These are phyloP conservation scores for Helicolenus hilgendorfi DNA, from an alignment of 2,797 vertebrate genomes.

Conservation along the genomic window DNA sequence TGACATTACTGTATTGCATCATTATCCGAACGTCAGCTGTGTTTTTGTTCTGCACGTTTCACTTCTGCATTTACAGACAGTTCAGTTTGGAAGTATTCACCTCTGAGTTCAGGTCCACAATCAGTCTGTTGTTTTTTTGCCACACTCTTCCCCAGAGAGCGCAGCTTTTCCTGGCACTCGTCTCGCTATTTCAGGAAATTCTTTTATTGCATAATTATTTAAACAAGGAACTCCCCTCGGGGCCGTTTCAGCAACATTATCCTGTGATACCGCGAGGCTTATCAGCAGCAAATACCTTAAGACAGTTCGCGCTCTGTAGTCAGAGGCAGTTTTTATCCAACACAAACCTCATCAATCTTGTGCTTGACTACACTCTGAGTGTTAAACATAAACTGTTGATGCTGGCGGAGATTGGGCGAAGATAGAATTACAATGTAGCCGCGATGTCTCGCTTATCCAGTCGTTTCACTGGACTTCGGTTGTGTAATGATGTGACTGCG, in stretches of 20 bases:
- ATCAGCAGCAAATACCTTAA: conserved; percentile 23
- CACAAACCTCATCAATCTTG: conserved; percentile 51
- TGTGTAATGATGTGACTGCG: conserved; percentile 17
- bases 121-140: background rate
- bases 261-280: background rate
- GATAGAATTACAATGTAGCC: conserved; percentile 24
- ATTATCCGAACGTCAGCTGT: background rate
- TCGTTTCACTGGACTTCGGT: conserved; percentile 12
- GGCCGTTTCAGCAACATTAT: background rate
- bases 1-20: background rate
- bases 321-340: conserved; percentile 31
- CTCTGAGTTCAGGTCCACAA: background rate
- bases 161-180: background rate
- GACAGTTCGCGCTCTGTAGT: background rate
- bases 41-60: background rate
- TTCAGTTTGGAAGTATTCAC: background rate
- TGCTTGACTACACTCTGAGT: conserved; percentile 7
- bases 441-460: conserved; percentile 19
- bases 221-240: conserved; percentile 3
- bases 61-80: background rate
- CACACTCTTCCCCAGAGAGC: background rate
- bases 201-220: conserved; percentile 22
- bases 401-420: conserved; percentile 27
- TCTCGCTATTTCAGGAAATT: background rate
- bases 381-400: conserved; percentile 59